Evolutionary conservation across 2,888 invertebrate genomes (phyloP).

Genomic region (Ormia ochracea): DNA sequence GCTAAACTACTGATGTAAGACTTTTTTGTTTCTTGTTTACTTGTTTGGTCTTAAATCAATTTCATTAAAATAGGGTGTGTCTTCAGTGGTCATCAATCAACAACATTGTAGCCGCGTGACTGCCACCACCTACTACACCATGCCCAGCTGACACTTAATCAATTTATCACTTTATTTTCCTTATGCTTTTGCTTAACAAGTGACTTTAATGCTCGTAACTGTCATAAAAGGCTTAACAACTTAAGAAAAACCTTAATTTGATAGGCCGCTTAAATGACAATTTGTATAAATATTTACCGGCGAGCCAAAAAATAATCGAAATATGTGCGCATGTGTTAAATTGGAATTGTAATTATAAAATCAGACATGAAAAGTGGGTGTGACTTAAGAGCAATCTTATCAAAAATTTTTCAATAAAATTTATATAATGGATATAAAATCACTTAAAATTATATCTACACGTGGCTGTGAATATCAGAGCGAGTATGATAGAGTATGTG

Average conservation of each 20-base stretch:
- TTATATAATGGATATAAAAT: not conserved
- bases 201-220: constrained; percentile 8
- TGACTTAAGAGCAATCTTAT: constrained; percentile 4
- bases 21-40: not conserved
- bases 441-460: not conserved
- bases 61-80: constrained; percentile 42
- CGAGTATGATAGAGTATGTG: too few species aligned
- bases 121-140: constrained; percentile 23
- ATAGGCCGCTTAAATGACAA: constrained; percentile 3
- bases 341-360: not conserved
- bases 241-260: not conserved
- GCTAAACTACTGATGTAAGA: not conserved
- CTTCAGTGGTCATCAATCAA: constrained; percentile 54
- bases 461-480: too few species aligned
- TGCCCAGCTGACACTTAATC: constrained; percentile 6
- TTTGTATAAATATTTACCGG: not conserved
- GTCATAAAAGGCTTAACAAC: not conserved
- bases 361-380: not conserved
- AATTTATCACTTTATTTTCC: not conserved
- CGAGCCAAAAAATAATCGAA: not conserved
- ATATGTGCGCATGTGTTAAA: too few species aligned
- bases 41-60: constrained; percentile 30
- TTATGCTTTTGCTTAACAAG: not conserved
- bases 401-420: not conserved
- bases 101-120: constrained; percentile 33